Base-by-base conservation (phyloP, 2,113 vertebrate species). In the Falco punctatus region DNA sequence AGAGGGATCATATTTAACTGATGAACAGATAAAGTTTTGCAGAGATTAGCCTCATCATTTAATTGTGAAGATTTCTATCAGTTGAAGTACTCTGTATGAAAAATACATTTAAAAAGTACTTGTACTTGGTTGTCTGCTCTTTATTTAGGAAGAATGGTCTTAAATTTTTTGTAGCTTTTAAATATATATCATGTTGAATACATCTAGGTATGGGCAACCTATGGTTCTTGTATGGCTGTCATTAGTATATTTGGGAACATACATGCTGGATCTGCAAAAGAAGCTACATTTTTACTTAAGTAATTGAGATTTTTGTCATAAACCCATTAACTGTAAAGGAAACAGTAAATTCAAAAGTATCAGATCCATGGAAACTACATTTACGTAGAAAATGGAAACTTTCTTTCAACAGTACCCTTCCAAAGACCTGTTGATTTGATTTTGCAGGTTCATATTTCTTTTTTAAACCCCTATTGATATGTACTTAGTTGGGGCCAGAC, bases 381-480 rank as follows among this genome's bases (percentile, higher is more conserved):
- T 83, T 78, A 59, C 21, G 57, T 49, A 35, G 11, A 62, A 62
- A 92, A 55, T 12, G 7, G 54, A 57, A 83, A 27, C 40, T 85
- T 64, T 67, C 24, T 95, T 92, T 78, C 46, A 91, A 13, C 32
- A 65, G 18, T 83, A 20, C 11, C 54, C 24, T 81, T 73, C 55
- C 51, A 72, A 59, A 92, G 66, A 83, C 62, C 35, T 3, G 4
- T 23, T 77, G 49, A 70, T 88, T 77, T 94, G 11, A 66, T 95
- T 96, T 94, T 83, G 65, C 24, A 54, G 46, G 35, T 93, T 81
- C 81, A 28, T 75, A 88, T 70, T 96, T 96, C 58, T 91, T 90
- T 83, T 87, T 88, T 83, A 86, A 92, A 35, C 17, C 52, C 30
- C 21, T 85, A 8, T 91, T 95, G 74, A 86, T 96, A 94, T 95